Percentiles rank a stretch among this genome's conserved stretches.
Conservation (phyloP, 2,888 invertebrate genomes). For the Acanthosepion esculentum region DNA sequence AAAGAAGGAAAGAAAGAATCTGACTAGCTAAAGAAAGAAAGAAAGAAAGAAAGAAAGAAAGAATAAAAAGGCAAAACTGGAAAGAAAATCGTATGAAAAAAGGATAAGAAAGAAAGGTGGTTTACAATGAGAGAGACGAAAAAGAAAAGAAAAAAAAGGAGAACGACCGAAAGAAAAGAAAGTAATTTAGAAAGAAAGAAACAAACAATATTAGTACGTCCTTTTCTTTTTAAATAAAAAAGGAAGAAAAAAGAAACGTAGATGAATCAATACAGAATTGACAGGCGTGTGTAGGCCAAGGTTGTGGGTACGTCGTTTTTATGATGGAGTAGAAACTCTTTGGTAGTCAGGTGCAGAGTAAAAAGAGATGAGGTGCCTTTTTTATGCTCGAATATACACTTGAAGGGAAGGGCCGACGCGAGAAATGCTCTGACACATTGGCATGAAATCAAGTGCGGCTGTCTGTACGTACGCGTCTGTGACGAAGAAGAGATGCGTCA, state of each 20-base stretch:
- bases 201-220: neutral
- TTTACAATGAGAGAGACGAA: too few species aligned
- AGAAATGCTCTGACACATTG: neutral
- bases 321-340: neutral
- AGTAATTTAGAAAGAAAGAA: neutral
- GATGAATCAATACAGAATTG: neutral
- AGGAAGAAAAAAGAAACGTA: too few species aligned
- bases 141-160: too few species aligned
- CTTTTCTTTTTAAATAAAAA: too few species aligned
- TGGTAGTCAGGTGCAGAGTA: neutral
- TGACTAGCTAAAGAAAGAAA: too few species aligned
- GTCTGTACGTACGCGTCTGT: neutral
- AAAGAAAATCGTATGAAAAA: too few species aligned
- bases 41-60: too few species aligned
- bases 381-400: neutral
- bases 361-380: neutral
- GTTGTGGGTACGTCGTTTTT: neutral
- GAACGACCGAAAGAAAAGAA: too few species aligned
- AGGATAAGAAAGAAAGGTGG: too few species aligned
- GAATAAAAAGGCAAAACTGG: too few species aligned
- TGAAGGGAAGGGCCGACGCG: constrained; percentile 33
- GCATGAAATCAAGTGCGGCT: neutral
- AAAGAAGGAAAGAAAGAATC: too few species aligned
- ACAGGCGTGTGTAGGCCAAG: neutral
- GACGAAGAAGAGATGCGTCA: neutral